Base-by-base conservation (phyloP, 2,113 vertebrate genomes). In the Lontra canadensis region DNA sequence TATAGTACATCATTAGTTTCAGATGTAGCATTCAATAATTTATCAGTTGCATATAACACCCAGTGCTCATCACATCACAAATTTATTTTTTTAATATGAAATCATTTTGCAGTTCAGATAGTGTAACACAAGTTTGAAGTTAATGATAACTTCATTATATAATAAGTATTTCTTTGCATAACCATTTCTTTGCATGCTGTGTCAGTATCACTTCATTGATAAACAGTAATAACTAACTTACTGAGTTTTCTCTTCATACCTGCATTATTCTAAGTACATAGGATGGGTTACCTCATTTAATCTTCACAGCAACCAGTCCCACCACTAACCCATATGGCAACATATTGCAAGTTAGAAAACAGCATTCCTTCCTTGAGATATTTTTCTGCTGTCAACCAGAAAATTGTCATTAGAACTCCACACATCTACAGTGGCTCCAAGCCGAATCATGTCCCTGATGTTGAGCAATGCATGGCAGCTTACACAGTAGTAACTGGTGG, bases 71-170 rank as follows among this genome's bases (percentile, higher is more conserved):
- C 63, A 34, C 31, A 67, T 67, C 63, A 67, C 31, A 7, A 67
- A 67, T 34, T 73, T 82, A 61, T 84, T 93, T 87, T 88, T 94
- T 82, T 63, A 81, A 55, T 34, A n/a, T 74, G 26, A 80, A 92
- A 88, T 80, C 71, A 88, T 52, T 73, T 42, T 91, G 47, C 14
- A 84, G 42, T 20, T 49, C 29, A 80, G 14, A 36, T 29, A 67
- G 21, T 1, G 1, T 31, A 47, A 15, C 14, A 63, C 31, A 47
- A 74, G 20, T 67, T 59, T 92, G n/a, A 8, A 80, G 73, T 0
- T 69, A 47, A 26, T 88, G 61, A 44, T 67, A 55, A 81, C 67
- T 69, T 69, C 67, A 69, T 36, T 69, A 69, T 69, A 20, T 69
- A n/a, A 34, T 34, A 63, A 31, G 26, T 63, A 67, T n/a, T 67